Evolutionary conservation across 2,888 invertebrate genomes (phyloP).

Genomic region (Danaus chrysippus): DNA sequence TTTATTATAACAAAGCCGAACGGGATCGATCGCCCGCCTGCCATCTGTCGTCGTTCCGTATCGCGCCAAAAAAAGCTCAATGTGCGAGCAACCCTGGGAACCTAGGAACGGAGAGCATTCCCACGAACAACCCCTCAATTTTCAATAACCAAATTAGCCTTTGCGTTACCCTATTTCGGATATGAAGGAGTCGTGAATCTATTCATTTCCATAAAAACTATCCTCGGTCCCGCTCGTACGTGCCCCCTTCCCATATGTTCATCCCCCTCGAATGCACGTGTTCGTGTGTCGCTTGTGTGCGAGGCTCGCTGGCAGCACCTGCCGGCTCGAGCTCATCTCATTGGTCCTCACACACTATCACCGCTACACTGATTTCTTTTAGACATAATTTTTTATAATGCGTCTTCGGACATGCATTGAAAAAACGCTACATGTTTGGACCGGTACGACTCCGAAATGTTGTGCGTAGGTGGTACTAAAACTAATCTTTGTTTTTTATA

Average conservation of each 20-base stretch:
- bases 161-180: slow-evolving; percentile 80
- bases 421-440: slow-evolving; percentile 75
- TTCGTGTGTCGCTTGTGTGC: slow-evolving; percentile 70
- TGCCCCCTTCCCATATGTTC: slow-evolving; percentile 49
- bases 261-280: slow-evolving; percentile 79
- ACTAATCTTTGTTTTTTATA: slow-evolving; percentile 65
- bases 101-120: slow-evolving; percentile 81
- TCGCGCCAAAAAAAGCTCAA: slow-evolving; percentile 74
- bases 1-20: slow-evolving; percentile 75
- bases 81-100: slow-evolving; percentile 82
- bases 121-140: slow-evolving; percentile 82
- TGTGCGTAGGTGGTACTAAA: slow-evolving; percentile 74
- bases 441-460: slow-evolving; percentile 69
- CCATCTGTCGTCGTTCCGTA: slow-evolving; percentile 79
- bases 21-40: slow-evolving; percentile 73
- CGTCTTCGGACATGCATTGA: slow-evolving; percentile 66
- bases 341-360: slow-evolving; percentile 70
- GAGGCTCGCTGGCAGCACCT: slow-evolving; percentile 65
- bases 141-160: slow-evolving; percentile 81
- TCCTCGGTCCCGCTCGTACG: slow-evolving; percentile 53
- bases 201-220: slow-evolving; percentile 75
- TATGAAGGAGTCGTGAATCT: slow-evolving; percentile 79
- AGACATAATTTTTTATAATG: slow-evolving; percentile 69
- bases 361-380: slow-evolving; percentile 79
- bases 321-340: slow-evolving; percentile 70